These are phyloP conservation scores for Amazona vittata DNA, from an alignment of 2,113 vertebrate genomes.

Conservation along the genomic window DNA sequence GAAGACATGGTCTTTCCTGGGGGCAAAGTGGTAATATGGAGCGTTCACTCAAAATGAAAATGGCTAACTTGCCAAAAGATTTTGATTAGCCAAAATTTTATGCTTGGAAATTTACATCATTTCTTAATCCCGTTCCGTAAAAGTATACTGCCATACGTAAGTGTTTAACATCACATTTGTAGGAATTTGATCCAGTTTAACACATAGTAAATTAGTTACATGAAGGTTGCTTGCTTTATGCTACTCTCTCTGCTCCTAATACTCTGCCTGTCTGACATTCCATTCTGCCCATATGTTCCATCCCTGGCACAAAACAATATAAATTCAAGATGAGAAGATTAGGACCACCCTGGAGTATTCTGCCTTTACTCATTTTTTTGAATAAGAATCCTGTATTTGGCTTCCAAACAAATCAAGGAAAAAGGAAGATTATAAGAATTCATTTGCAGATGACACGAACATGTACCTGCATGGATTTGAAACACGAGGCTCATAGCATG, in stretches of 20 bases:
- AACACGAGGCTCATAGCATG: neutral
- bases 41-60: slow-evolving; percentile 21
- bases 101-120: slow-evolving; percentile 55
- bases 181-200: slow-evolving; percentile 54
- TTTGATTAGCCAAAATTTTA: slow-evolving; percentile 39
- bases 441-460: neutral
- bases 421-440: neutral
- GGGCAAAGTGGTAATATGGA: neutral
- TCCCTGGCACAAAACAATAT: slow-evolving; percentile 9
- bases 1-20: neutral
- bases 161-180: slow-evolving; percentile 50
- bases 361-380: neutral
- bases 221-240: neutral
- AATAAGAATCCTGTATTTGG: neutral
- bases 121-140: slow-evolving; percentile 51
- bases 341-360: slow-evolving; percentile 19
- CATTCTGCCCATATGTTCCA: slow-evolving; percentile 36
- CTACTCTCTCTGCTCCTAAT: slow-evolving; percentile 30
- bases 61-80: slow-evolving; percentile 8
- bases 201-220: slow-evolving; percentile 57
- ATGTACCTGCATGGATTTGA: neutral
- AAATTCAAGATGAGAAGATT: slow-evolving; percentile 32
- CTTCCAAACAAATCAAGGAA: neutral
- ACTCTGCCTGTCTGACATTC: slow-evolving; percentile 29
- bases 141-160: slow-evolving; percentile 49